Evolutionary conservation across 2,888 invertebrate genomes (phyloP).

Genomic region (Protodeltote pygarga): DNA sequence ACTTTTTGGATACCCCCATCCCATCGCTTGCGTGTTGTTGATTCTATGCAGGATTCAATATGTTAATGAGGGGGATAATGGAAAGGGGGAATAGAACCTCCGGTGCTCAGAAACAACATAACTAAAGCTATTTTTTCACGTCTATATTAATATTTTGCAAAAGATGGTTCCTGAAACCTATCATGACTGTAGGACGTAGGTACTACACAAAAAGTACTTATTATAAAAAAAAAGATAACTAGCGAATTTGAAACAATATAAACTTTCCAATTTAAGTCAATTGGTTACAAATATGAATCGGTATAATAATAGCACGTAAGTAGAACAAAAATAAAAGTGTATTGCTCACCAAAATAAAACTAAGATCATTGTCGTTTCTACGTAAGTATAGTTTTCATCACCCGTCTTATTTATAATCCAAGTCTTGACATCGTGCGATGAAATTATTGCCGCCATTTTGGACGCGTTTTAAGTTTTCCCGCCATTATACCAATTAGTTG

Average conservation of each 20-base stretch:
- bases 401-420: conserved; percentile 81
- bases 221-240: too few relatives aligned
- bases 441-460: conserved; percentile 80
- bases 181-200: too few relatives aligned
- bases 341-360: conserved; percentile 69
- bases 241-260: not conserved
- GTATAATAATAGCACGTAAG: conserved; percentile 24
- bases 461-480: conserved; percentile 76
- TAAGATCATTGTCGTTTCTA: conserved; percentile 79
- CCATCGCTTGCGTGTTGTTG: too few relatives aligned
- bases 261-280: conserved; percentile 4
- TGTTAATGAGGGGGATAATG: too few relatives aligned
- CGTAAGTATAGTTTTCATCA: conserved; percentile 82
- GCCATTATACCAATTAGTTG: conserved; percentile 85
- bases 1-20: too few relatives aligned
- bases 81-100: too few relatives aligned
- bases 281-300: conserved; percentile 9
- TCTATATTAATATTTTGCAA: too few relatives aligned
- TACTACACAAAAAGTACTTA: too few relatives aligned
- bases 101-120: too few relatives aligned
- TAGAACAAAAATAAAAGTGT: conserved; percentile 45
- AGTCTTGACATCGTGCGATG: conserved; percentile 74
- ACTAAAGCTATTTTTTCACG: too few relatives aligned
- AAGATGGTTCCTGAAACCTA: too few relatives aligned
- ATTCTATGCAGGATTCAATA: too few relatives aligned